Conservation (phyloP, 2,888 invertebrate species). For the Torymus auratus region DNA sequence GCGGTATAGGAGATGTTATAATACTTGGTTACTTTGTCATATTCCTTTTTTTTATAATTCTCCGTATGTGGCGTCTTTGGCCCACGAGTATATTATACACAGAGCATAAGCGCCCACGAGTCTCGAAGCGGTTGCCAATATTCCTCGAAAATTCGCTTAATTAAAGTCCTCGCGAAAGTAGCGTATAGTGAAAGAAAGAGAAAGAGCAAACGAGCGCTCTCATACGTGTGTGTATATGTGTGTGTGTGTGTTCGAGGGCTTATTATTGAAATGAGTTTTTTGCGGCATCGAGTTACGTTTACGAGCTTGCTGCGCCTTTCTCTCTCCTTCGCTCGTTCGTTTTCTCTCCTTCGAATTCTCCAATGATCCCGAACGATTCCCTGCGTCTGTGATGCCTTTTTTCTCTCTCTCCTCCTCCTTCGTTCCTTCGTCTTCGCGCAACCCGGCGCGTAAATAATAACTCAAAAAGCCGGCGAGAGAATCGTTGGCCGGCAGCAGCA, state of each 20-base stretch:
- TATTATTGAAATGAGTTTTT: conserved; percentile 58
- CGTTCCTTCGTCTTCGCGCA: not conserved
- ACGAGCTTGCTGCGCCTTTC: conserved; percentile 28
- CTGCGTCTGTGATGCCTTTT: not conserved
- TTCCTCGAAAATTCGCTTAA: conserved; percentile 57
- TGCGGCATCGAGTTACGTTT: conserved; percentile 56
- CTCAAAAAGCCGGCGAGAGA: conserved; percentile 40
- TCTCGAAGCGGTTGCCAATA: conserved; percentile 45
- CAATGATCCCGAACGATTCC: not conserved
- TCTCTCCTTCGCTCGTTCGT: not conserved
- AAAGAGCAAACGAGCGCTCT: not conserved
- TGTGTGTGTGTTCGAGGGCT: conserved; percentile 45
- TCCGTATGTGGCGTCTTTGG: not conserved
- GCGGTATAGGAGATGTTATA: not conserved
- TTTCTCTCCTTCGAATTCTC: not conserved
- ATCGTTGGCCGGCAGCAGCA: conserved; percentile 4
- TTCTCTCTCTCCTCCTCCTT: not conserved
- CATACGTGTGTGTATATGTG: not conserved
- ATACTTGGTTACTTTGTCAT: too few species aligned
- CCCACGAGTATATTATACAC: conserved; percentile 9
- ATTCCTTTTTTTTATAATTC: conserved; percentile 3
- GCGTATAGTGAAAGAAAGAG: too few species aligned
- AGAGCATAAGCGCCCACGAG: not conserved
- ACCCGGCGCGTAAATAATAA: conserved; percentile 51
- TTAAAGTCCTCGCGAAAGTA: conserved; percentile 39